phyloP scores from a whole-genome alignment of 2,888 invertebrate genomes.

The Erynnis tages region DNA sequence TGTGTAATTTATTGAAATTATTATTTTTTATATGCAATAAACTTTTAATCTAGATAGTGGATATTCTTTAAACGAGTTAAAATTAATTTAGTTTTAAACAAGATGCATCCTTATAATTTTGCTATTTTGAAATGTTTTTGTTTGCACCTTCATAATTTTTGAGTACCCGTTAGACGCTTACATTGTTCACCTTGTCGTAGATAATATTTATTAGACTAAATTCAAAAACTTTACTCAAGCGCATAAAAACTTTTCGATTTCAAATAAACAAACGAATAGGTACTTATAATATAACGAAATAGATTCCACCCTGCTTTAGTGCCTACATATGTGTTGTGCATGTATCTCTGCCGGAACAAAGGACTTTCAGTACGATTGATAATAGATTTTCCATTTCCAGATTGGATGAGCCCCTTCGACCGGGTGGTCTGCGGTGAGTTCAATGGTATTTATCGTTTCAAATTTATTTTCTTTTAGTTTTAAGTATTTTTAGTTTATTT shows the following conservation, averaged over 20 bases:
- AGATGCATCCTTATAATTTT: no score
- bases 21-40: no score
- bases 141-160: no score
- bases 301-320: slow-evolving; percentile 14
- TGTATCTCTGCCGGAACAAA: slow-evolving; percentile 60
- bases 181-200: no score
- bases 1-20: no score
- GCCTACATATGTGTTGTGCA: slow-evolving; percentile 46
- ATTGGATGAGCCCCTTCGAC: slow-evolving; percentile 97
- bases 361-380: slow-evolving; percentile 81
- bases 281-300: neutral
- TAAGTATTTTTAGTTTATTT: slow-evolving; percentile 53
- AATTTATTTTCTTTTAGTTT: slow-evolving; percentile 82
- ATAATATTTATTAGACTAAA: no score
- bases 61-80: no score
- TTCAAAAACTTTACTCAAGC: no score
- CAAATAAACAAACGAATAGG: slow-evolving; percentile 14
- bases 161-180: no score
- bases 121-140: no score
- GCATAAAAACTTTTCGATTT: slow-evolving; percentile 3
- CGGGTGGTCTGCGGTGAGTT: slow-evolving; percentile 97
- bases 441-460: slow-evolving; percentile 88
- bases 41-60: no score
- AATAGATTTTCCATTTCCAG: slow-evolving; percentile 87
- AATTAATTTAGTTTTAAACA: no score